Percentiles rank a stretch among this genome's conserved stretches.
Conservation (phyloP, 2,888 invertebrate species). For the Chrysomela aeneicollis region DNA sequence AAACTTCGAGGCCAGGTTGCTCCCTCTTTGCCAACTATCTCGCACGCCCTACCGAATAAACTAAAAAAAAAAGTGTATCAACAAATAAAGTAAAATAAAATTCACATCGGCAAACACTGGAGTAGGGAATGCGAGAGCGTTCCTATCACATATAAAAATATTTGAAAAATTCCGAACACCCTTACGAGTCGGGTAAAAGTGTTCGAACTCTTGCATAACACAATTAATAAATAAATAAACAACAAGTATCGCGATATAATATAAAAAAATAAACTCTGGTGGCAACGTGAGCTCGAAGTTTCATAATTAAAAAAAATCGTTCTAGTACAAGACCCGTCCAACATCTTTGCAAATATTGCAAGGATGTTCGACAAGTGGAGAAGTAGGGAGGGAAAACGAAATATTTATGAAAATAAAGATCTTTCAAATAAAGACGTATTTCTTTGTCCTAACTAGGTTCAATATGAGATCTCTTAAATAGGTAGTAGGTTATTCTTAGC, state of each 20-base stretch:
- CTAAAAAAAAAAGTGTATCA: conserved; percentile 36
- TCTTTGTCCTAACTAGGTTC: conserved; percentile 57
- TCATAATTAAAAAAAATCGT: conserved; percentile 44
- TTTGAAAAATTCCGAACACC: conserved; percentile 38
- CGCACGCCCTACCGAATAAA: conserved; percentile 32
- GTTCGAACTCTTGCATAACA: conserved; percentile 28
- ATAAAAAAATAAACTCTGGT: conserved; percentile 45
- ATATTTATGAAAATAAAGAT: conserved; percentile 59
- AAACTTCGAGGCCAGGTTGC: conserved; percentile 49
- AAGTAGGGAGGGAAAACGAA: conserved; percentile 38
- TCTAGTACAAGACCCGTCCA: conserved; percentile 39
- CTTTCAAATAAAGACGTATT: conserved; percentile 57
- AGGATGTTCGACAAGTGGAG: conserved; percentile 40
- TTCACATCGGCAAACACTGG: conserved; percentile 38
- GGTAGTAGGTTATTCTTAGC: conserved; percentile 60
- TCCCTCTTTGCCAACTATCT: conserved; percentile 21
- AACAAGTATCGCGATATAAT: conserved; percentile 46
- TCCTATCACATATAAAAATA: conserved; percentile 26
- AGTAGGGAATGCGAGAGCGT: conserved; percentile 26
- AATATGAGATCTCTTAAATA: conserved; percentile 63
- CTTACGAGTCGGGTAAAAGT: conserved; percentile 24
- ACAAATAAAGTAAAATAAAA: conserved; percentile 37
- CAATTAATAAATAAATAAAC: conserved; percentile 48
- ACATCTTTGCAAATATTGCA: conserved; percentile 54
- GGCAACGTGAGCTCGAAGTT: conserved; percentile 50